Evolutionary conservation across 2,797 vertebrate genomes (phyloP), one percentile per base, ranked within the genome.

Genomic region (Molossus molossus): DNA sequence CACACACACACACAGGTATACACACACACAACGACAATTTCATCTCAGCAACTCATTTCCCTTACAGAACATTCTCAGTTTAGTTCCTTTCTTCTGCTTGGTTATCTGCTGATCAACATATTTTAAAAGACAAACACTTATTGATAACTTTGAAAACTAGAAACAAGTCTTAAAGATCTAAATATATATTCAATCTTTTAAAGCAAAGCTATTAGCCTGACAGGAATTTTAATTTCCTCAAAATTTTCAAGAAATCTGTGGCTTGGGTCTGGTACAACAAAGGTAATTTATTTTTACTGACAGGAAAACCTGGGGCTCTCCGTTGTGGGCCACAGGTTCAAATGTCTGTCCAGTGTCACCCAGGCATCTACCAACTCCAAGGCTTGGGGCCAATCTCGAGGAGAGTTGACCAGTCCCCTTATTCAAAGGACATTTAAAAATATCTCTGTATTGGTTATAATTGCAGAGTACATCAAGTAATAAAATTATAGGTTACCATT

Each of bases 401-500:
- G 20, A 91, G 21, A 67, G 21, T 96, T 90, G 87, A 84, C 58
- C 14, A 20, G 18, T 21, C 13, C 9, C 77, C 37, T 94, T 85
- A 85, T 48, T 79, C 72, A 84, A 87, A 70, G 58, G 57, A 62
- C 75, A 94, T 69, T 95, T 48, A 81, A 67, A 89, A 80, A 50
- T 40, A 14, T 21, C 45, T 79, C 25, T 96, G 57, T 72, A 6
- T 57, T 79, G 10, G 14, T 70, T 87, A 53, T 45, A 94, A 92
- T 40, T 75, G 27, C 62, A 86, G 60, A 91, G 65, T 48, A 92
- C 83, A 20, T 85, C 50, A 91, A 53, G 62, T 65, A 84, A 93
- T 60, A 77, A 95, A 96, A 93, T 15, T 90, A 0, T 2, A 97
- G 65, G 37, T 69, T 53, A 15, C 93, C 81, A 12, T 64, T 97